Base-by-base conservation (phyloP, 2,888 invertebrate species). In the Drosophila mimica region DNA sequence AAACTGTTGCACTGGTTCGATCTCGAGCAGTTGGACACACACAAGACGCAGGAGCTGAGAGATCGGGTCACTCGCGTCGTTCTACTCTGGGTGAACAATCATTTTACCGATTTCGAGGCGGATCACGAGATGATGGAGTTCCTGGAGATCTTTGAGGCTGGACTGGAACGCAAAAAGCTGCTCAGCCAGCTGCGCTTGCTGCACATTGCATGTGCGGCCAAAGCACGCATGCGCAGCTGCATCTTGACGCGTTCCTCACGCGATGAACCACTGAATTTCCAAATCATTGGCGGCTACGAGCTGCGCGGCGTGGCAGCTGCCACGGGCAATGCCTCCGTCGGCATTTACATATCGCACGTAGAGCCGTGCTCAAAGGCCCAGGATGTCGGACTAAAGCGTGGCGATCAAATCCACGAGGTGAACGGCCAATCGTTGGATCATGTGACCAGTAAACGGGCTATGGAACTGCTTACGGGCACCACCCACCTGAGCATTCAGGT, bases 81-180 rank as follows among this genome's bases (percentile, higher is more conserved):
- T 13, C 94, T 99, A 51, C 95, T 99, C 13, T 99, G 99, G 99
- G 99, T 99, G 2, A 99, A 99, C 93, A 99, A 99, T 93, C 99
- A 99, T 93, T 99, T 99, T 92, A 98, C 98, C 48, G 99, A 99
- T 92, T 99, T 99, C 93, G 99, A 99, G 94, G 98, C 97, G 8
- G 98, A 98, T 93, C 96, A 98, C 30, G 96, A 96, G 70, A 98
- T 99, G 98, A 98, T 98, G 96, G 98, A 98, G 87, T 98, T 99
- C 92, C 94, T 99, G 75, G 98, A 99, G 93, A 96, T 95, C 73
- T 99, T 99, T 93, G 99, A 99, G 93, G 94, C 95, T 74, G 96
- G 96, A 62, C 94, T 98, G 74, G 97, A 97, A 91, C 94, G 95
- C 84, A 97, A 97, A 93, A 96, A 96, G 92, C 96, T 99, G 96